Base-by-base conservation (phyloP, 2,797 vertebrate species). In the Schizothorax lantsangensis region DNA sequence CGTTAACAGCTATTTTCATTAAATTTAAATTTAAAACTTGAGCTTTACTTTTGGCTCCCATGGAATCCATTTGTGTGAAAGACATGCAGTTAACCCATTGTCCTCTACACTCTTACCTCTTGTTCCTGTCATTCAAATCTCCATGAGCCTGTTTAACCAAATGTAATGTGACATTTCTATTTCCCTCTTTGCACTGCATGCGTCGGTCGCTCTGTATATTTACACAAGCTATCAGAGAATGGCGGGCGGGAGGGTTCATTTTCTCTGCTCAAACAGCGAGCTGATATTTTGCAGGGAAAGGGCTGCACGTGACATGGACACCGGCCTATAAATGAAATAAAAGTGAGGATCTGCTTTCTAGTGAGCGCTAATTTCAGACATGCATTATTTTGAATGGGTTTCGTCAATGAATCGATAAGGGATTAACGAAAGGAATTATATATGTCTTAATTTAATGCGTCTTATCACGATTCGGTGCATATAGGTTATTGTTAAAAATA, bases 221-320 rank as follows among this genome's bases (percentile, higher is more conserved):
- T 90, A 87, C 81, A 82, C 66, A 84, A 69, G 38, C 79, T 87
- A 87, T 84, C 71, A 69, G 86, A 74, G 68, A 75, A 82, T 89
- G 6, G 30, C 5, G 26, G 36, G 47, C 52, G 57, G 47, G 54
- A 62, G 66, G 81, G 15, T 62, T 87, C 77, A 59, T 88, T 78
- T 86, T 69, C 81, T 12, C 88, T 86, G 81, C 72, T 80, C 86
- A 88, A 86, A 87, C 84, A 86, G 68, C 1, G 54, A 66, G 84
- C 45, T 81, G 33, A 43, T 86, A n/a, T 79, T 69, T 86, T 64
- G 45, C 80, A 15, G 40, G 26, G 45, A 62, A 79, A 85, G 21
- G n/a, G 38, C 40, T 79, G 75, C 57, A 38, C 19, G 73, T 71
- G 74, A 79, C 68, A 62, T 36, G 40, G 38, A 30, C 11, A 6